Percentiles rank a stretch among this genome's conserved stretches.
phyloP scores from a whole-genome alignment of 2,888 invertebrate species.

The Chydorus sphaericus region DNA sequence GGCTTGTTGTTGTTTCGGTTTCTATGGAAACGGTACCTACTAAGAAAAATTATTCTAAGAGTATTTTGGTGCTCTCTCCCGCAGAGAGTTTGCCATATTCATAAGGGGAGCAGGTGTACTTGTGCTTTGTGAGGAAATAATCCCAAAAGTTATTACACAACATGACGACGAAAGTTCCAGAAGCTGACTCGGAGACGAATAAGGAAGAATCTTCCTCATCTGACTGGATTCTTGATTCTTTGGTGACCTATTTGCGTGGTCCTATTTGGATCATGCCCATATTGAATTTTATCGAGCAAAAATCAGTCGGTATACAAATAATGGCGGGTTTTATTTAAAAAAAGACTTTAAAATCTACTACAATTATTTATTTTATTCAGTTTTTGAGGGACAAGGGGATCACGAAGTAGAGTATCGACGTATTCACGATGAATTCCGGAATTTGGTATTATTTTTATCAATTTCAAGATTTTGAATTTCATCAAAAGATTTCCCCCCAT shows the following conservation, averaged over 20 bases:
- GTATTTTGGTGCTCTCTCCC: too few species aligned
- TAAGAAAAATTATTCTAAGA: too few species aligned
- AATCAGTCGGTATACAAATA: slow-evolving; percentile 63
- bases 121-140: too few species aligned
- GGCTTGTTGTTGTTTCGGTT: too few species aligned
- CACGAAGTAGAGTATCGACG: slow-evolving; percentile 61
- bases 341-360: neutral
- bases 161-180: too few species aligned
- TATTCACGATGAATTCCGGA: slow-evolving; percentile 72
- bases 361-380: slow-evolving; percentile 34
- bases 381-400: slow-evolving; percentile 63
- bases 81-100: too few species aligned
- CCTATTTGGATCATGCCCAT: slow-evolving; percentile 85
- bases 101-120: too few species aligned
- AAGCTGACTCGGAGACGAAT: too few species aligned
- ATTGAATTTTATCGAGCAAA: slow-evolving; percentile 80
- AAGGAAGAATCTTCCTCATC: too few species aligned
- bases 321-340: neutral
- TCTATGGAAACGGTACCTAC: too few species aligned
- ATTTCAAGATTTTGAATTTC: neutral
- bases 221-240: slow-evolving; percentile 75
- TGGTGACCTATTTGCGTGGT: slow-evolving; percentile 79
- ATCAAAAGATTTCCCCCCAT: slow-evolving; percentile 4
- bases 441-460: slow-evolving; percentile 42
- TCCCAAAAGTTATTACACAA: too few species aligned